Percentiles rank a stretch among this genome's conserved stretches.
These are phyloP conservation scores for Thymallus thymallus DNA, from an alignment of 2,113 vertebrate genomes.

Conservation along the genomic window DNA sequence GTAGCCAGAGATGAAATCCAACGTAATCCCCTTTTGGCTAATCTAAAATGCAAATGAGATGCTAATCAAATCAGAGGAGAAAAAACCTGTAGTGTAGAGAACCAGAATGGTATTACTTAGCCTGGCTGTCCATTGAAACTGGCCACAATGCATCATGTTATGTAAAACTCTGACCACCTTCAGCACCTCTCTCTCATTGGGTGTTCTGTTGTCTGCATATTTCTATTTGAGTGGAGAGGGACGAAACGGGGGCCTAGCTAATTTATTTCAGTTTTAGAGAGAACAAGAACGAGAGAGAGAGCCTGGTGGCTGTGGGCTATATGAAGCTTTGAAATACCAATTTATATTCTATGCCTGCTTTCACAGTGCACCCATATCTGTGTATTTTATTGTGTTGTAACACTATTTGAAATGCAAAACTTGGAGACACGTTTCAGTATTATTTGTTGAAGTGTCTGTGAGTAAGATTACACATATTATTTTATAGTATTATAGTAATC, in stretches of 20 bases:
- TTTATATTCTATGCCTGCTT: background rate
- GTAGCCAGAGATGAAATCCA: too few species aligned
- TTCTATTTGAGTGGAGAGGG: background rate
- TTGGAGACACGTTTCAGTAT: background rate
- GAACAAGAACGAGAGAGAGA: background rate
- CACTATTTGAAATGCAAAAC: background rate
- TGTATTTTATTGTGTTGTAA: background rate
- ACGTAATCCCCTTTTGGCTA: background rate
- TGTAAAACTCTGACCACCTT: background rate
- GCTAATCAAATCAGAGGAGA: conserved; percentile 34
- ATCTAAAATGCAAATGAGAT: conserved; percentile 24
- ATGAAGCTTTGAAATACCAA: background rate
- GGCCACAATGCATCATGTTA: conserved; percentile 5
- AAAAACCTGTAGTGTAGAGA: conserved; percentile 17
- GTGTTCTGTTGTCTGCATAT: conserved; percentile 6
- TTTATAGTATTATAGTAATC: too few species aligned
- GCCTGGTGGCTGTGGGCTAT: background rate
- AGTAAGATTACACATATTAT: too few species aligned
- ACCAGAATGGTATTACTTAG: background rate
- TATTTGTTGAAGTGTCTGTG: too few species aligned
- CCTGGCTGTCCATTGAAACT: background rate
- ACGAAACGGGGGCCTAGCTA: background rate
- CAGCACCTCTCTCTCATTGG: background rate
- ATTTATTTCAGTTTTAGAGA: background rate
- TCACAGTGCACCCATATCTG: background rate